Percentiles rank a stretch among this genome's conserved stretches.
Evolutionary conservation across 2,113 vertebrate species (phyloP).

Genomic region (Colossoma macropomum): DNA sequence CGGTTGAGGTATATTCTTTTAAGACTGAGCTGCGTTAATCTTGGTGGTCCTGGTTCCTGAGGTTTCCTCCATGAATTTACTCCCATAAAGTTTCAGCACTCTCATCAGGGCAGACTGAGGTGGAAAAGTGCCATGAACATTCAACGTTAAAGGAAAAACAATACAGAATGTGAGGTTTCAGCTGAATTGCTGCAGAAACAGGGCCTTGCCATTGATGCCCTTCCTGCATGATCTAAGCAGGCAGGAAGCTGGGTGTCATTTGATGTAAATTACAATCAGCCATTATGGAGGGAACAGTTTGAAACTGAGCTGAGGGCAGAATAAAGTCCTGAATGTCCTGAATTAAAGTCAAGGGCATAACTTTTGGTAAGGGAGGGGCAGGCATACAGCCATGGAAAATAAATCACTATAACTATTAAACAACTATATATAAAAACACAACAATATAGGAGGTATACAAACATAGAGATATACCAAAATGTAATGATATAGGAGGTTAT

Average conservation of each 20-base stretch:
- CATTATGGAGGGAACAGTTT: too few species aligned
- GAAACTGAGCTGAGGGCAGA: too few species aligned
- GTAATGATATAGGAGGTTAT: too few species aligned
- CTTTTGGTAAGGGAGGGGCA: too few species aligned
- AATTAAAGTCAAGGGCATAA: too few species aligned
- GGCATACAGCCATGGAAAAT: too few species aligned
- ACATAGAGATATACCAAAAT: too few species aligned
- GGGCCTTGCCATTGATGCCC: slow-evolving; percentile 37
- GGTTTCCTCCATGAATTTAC: slow-evolving; percentile 55
- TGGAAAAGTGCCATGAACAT: slow-evolving; percentile 44
- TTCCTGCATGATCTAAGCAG: slow-evolving; percentile 31
- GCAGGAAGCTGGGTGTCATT: slow-evolving; percentile 14
- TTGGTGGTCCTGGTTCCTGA: slow-evolving; percentile 67
- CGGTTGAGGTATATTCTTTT: slow-evolving; percentile 15
- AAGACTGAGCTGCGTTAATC: slow-evolving; percentile 47
- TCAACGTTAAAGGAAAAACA: slow-evolving; percentile 33
- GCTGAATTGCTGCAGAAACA: slow-evolving; percentile 42
- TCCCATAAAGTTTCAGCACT: slow-evolving; percentile 58
- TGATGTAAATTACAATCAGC: background rate
- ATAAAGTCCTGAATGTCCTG: too few species aligned
- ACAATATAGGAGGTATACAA: too few species aligned
- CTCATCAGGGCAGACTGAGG: slow-evolving; percentile 46
- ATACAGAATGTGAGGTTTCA: slow-evolving; percentile 25
- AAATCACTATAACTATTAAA: too few species aligned
- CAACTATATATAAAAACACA: too few species aligned